Base-by-base conservation (phyloP, 1,140 invertebrate species). In the Cyclina sinensis region DNA sequence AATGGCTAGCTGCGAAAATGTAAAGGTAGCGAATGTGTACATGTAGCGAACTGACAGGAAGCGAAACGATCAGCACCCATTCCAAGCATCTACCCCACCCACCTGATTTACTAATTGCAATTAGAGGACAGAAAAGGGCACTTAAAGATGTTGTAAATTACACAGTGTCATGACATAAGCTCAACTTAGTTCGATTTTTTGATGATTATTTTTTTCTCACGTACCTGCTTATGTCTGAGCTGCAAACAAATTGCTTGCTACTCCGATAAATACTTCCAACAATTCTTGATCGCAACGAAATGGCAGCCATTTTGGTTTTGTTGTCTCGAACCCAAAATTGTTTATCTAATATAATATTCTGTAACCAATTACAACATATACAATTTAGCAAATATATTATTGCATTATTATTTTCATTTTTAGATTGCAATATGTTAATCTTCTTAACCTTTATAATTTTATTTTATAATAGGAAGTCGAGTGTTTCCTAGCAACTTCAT, bases 401-500 rank as follows among this genome's bases (percentile, higher is more conserved):
- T n/a, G n/a, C n/a, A n/a, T n/a, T n/a, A n/a, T n/a, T n/a, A n/a
- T n/a, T n/a, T n/a, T n/a, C n/a, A n/a, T n/a, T n/a, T n/a, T n/a
- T n/a, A n/a, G n/a, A n/a, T n/a, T n/a, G n/a, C n/a, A n/a, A n/a
- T n/a, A n/a, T n/a, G n/a, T n/a, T n/a, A n/a, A n/a, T n/a, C n/a
- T n/a, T n/a, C n/a, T n/a, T n/a, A n/a, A 37, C 48, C 24, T 37
- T 86, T 51, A 4, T 59, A 32, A 39, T 62, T 65, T 12, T 11
- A n/a, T n/a, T 65, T 30, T 65, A 4, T 30, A 70, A 51, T 78
- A 46, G 14, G 21, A 39, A 46, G 27, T 86, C 59, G 9, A 14
- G 37, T 27, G 76, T 90, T 80, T 48, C 89, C 37, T 70, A 35
- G 85, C 89, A 90, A 91, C 89, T 43, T 4, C 37, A 11, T 14